Conservation (phyloP, 2,113 vertebrate genomes). For the Prinia subflava region DNA sequence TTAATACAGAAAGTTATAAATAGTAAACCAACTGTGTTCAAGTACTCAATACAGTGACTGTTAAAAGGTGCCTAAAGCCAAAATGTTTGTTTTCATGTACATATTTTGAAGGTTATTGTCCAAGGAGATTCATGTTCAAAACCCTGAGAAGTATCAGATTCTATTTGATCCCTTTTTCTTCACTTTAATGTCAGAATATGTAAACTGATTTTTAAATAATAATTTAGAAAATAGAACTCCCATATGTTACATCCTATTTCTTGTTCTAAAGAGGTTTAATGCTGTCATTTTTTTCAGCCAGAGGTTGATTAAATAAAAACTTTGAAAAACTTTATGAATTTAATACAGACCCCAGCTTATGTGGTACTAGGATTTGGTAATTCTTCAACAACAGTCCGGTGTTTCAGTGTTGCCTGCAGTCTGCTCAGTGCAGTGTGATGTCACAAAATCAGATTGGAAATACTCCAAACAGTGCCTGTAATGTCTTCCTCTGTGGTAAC, state of each 20-base stretch:
- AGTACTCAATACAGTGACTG: not conserved
- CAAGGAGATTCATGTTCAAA: not conserved
- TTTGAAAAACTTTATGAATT: not conserved
- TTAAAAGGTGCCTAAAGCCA: not conserved
- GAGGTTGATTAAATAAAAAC: not conserved
- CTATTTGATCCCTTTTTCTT: not conserved
- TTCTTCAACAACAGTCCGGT: not conserved
- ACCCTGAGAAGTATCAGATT: not conserved
- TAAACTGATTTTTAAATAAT: not conserved
- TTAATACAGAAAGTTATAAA: not conserved
- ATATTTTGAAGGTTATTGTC: not conserved
- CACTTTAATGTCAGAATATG: not conserved
- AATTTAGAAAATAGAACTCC: not conserved
- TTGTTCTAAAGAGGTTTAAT: not conserved
- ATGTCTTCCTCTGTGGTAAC: not conserved
- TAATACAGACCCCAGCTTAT: not conserved
- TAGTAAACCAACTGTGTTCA: not conserved
- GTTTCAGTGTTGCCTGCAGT: not conserved
- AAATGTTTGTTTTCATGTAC: not conserved
- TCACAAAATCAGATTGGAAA: constrained; percentile 42
- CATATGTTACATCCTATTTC: not conserved
- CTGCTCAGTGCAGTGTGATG: not conserved
- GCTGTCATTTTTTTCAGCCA: not conserved
- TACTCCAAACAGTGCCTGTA: not conserved
- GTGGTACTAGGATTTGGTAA: not conserved